A percentile compares a stretch with the other conserved stretches of the same genome.
Evolutionary conservation across 1,140 invertebrate genomes (phyloP).

Genomic region (Papilio polytes): DNA sequence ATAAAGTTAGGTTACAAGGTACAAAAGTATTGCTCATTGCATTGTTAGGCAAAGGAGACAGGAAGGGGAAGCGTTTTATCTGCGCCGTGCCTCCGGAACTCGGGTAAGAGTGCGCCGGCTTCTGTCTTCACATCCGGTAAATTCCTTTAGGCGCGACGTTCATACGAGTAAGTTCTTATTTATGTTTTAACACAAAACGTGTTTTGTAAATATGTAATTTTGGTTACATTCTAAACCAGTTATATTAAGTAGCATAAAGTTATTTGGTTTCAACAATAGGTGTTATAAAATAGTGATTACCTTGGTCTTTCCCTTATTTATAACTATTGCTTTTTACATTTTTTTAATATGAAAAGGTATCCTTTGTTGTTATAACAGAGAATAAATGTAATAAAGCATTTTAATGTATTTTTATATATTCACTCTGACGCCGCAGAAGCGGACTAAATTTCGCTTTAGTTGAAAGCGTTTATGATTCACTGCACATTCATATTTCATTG

Average conservation of each 20-base stretch:
- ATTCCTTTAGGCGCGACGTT: conserved; percentile 51
- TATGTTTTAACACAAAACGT: background rate
- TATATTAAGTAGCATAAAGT: too few relatives aligned
- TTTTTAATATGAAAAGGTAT: background rate
- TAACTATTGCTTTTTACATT: too few relatives aligned
- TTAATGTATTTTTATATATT: conserved; percentile 12
- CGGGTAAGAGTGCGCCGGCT: conserved; percentile 71
- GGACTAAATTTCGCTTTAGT: conserved; percentile 25
- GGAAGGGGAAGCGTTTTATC: conserved; percentile 81
- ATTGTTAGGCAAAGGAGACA: conserved; percentile 67
- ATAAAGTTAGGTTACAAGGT: background rate
- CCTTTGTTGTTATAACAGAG: background rate
- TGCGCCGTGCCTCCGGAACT: conserved; percentile 69
- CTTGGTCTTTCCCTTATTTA: too few relatives aligned
- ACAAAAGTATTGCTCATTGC: conserved; percentile 26
- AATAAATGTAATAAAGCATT: background rate
- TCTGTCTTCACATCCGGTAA: conserved; percentile 49
- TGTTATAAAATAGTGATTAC: too few relatives aligned
- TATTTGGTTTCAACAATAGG: too few relatives aligned
- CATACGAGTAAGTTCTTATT: conserved; percentile 34
- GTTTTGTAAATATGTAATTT: background rate
- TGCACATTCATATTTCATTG: conserved; percentile 39
- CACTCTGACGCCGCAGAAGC: conserved; percentile 10
- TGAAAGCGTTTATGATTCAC: conserved; percentile 35
- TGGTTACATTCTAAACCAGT: too few relatives aligned